Evolutionary conservation across 2,797 vertebrate genomes (phyloP).

Genomic region (Hypotaenidia philippensis): DNA sequence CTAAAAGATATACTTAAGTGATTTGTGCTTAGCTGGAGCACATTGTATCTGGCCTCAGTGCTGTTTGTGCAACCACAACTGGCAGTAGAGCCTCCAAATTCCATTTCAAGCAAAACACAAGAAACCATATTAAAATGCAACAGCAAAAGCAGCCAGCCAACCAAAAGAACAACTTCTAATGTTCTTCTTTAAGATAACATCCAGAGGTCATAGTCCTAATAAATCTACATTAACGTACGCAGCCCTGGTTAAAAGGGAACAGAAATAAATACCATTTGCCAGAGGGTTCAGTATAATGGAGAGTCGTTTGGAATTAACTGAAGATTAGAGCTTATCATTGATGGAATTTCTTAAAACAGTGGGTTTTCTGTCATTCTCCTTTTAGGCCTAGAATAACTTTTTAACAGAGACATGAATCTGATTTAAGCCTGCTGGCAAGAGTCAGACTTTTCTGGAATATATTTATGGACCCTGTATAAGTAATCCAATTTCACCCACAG

Average conservation of each 20-base stretch:
- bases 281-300: neutral
- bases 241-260: neutral
- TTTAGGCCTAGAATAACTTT: neutral
- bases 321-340: neutral
- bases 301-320: neutral
- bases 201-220: neutral
- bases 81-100: neutral
- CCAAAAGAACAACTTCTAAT: neutral
- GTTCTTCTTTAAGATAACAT: neutral
- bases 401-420: neutral
- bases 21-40: neutral
- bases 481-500: neutral
- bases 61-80: neutral
- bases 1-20: neutral
- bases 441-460: neutral
- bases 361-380: neutral
- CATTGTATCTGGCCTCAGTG: neutral
- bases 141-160: neutral
- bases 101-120: neutral
- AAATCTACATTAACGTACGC: neutral
- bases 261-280: neutral
- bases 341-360: neutral
- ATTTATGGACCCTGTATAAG: neutral
- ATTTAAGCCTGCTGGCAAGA: neutral
- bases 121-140: neutral